Evolutionary conservation across 1,140 invertebrate species (phyloP).

Genomic region (Sesamia nonagrioides): DNA sequence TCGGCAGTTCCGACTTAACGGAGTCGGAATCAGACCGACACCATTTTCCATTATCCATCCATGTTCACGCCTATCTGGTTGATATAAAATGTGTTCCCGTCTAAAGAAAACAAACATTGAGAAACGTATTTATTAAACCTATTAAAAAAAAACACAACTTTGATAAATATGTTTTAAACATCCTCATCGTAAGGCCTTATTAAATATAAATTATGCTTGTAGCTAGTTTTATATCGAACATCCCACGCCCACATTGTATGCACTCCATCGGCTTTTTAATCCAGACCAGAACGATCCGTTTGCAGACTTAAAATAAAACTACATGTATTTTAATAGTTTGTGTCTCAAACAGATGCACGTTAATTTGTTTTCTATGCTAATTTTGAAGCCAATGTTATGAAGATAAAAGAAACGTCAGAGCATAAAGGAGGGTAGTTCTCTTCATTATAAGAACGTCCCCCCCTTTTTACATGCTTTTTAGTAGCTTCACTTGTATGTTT

Average conservation of each 20-base stretch:
- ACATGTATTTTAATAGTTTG: slow-evolving; percentile 33
- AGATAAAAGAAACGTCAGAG: neutral
- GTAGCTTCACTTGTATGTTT: too few species aligned
- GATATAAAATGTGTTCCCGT: neutral
- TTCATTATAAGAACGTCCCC: too few species aligned
- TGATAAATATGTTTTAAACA: slow-evolving; percentile 7
- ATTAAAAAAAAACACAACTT: neutral
- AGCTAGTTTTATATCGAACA: slow-evolving; percentile 6
- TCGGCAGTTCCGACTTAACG: too few species aligned
- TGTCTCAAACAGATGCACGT: neutral
- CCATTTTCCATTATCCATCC: too few species aligned
- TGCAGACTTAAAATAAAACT: slow-evolving; percentile 1
- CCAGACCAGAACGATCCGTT: neutral
- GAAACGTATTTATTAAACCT: neutral
- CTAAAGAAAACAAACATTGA: neutral
- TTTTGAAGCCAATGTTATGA: neutral
- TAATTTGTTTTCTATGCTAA: slow-evolving; percentile 40
- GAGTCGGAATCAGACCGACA: too few species aligned
- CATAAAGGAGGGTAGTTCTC: neutral
- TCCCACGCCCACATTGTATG: slow-evolving; percentile 13
- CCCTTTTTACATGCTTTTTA: too few species aligned
- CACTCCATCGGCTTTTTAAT: slow-evolving; percentile 14
- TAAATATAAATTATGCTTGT: neutral
- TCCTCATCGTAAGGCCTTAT: neutral
- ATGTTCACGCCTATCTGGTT: too few species aligned